Conservation (phyloP, 2,888 invertebrate species). For the Watsonalla binaria region DNA sequence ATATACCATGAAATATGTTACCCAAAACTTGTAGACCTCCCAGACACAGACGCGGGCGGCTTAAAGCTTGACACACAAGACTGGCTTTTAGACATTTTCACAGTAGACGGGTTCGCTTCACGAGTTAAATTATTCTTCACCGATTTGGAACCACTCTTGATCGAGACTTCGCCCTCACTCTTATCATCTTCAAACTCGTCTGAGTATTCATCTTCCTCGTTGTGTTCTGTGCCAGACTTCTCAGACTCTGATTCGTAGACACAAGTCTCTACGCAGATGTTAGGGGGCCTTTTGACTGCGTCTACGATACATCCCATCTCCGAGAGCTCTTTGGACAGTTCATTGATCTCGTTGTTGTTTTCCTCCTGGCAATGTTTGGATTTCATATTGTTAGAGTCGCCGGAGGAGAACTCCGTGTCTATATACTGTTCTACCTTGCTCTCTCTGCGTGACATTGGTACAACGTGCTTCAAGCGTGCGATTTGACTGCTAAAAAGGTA, state of each 20-base stretch:
- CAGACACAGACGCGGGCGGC: constrained; percentile 45
- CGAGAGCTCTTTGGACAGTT: constrained; percentile 60
- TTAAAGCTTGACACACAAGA: constrained; percentile 47
- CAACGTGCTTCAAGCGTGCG: constrained; percentile 51
- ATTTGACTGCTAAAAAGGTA: constrained; percentile 25
- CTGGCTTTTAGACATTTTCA: constrained; percentile 57
- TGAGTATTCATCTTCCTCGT: constrained; percentile 60
- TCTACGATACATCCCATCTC: constrained; percentile 73
- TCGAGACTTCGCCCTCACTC: constrained; percentile 46
- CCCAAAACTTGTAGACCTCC: constrained; percentile 59
- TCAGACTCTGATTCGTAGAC: constrained; percentile 55
- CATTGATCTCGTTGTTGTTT: constrained; percentile 72
- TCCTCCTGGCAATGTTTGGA: constrained; percentile 59
- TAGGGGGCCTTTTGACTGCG: constrained; percentile 58
- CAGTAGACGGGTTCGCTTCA: constrained; percentile 26
- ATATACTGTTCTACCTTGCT: constrained; percentile 47
- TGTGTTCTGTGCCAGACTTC: constrained; percentile 23
- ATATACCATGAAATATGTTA: constrained; percentile 24
- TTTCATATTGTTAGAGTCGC: constrained; percentile 59
- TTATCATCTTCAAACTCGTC: constrained; percentile 72
- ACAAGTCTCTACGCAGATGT: constrained; percentile 64
- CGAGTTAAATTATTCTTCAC: constrained; percentile 25
- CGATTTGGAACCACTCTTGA: constrained; percentile 32
- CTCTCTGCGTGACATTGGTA: constrained; percentile 54
- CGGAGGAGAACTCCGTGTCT: constrained; percentile 56